A percentile compares a stretch with the other conserved stretches of the same genome.
phyloP scores from a whole-genome alignment of 2,888 invertebrate species.

The Napeogenes inachia region DNA sequence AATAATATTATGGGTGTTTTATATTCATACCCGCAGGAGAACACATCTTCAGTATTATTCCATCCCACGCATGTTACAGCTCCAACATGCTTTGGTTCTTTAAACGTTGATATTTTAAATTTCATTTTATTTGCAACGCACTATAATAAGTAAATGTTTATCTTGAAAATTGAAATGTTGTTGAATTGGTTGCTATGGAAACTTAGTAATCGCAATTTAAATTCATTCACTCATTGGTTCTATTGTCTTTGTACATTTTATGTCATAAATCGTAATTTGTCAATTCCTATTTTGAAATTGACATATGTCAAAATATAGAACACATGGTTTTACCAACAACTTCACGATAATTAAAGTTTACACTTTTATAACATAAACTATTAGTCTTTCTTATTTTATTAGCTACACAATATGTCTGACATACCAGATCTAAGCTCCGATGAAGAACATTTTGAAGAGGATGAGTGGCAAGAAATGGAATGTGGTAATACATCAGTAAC shows the following conservation, averaged over 20 bases:
- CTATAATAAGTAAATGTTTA: not conserved
- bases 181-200: conserved; percentile 17
- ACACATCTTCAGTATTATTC: conserved; percentile 95
- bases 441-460: conserved; percentile 68
- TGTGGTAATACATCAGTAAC: conserved; percentile 56
- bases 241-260: not conserved
- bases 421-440: conserved; percentile 73
- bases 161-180: conserved; percentile 1
- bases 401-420: conserved; percentile 52
- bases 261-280: not conserved
- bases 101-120: conserved; percentile 87
- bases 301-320: conserved; percentile 28
- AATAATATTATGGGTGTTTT: not conserved
- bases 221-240: conserved; percentile 14
- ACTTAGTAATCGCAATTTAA: conserved; percentile 2
- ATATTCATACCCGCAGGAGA: conserved; percentile 86
- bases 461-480: conserved; percentile 74
- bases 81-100: conserved; percentile 85
- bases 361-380: conserved; percentile 10
- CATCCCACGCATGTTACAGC: conserved; percentile 95
- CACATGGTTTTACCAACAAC: conserved; percentile 37
- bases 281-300: conserved; percentile 20
- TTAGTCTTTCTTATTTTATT: conserved; percentile 13
- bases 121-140: conserved; percentile 77
- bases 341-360: conserved; percentile 9